Evolutionary conservation across 1,140 invertebrate genomes (phyloP).

Genomic region (Hycleus phaleratus): DNA sequence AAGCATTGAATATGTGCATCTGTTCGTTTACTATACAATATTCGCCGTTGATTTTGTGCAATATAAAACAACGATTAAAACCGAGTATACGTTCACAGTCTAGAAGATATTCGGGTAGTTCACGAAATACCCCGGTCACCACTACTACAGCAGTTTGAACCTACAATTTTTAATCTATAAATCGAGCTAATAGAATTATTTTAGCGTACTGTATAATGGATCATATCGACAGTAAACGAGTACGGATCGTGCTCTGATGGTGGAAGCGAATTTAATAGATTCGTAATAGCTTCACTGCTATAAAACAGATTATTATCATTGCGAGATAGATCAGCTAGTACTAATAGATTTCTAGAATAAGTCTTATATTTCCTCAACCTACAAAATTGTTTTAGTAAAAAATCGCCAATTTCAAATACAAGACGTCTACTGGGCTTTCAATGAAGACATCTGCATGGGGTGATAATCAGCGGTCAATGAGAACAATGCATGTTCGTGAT

Average conservation of each 20-base stretch:
- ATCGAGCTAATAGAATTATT: background rate
- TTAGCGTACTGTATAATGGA: conserved; percentile 59
- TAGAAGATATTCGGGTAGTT: conserved; percentile 38
- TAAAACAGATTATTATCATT: conserved; percentile 22
- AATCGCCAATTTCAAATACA: background rate
- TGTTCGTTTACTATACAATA: conserved; percentile 82
- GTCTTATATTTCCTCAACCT: conserved; percentile 31
- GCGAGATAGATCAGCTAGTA: conserved; percentile 32
- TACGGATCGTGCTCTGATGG: conserved; percentile 70
- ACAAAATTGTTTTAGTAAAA: conserved; percentile 14
- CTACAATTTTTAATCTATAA: conserved; percentile 40
- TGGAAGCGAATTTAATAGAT: conserved; percentile 65
- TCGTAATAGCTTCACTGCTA: conserved; percentile 64
- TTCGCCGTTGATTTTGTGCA: conserved; percentile 56
- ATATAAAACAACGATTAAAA: conserved; percentile 70
- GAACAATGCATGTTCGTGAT: conserved; percentile 73
- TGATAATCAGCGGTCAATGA: conserved; percentile 54
- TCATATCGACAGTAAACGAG: conserved; percentile 75
- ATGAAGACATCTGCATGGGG: conserved; percentile 36
- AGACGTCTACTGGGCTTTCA: conserved; percentile 23
- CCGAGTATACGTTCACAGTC: conserved; percentile 29
- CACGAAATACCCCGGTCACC: conserved; percentile 71
- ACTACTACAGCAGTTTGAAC: conserved; percentile 57
- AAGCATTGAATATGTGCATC: conserved; percentile 65
- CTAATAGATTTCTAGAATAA: conserved; percentile 29